Conservation (phyloP, 2,888 invertebrate genomes). For the Pharmacophagus antenor region DNA sequence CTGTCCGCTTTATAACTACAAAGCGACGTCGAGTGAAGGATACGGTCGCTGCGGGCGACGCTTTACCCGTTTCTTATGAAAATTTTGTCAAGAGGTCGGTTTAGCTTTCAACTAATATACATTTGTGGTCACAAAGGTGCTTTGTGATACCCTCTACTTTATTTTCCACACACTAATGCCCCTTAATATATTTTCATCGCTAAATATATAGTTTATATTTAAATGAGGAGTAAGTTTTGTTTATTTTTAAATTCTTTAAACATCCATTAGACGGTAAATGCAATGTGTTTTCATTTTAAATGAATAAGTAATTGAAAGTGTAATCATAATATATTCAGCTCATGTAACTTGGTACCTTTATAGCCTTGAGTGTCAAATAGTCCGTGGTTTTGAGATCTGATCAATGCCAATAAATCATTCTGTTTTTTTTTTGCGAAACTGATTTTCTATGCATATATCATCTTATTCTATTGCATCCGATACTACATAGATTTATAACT, state of each 20-base stretch:
- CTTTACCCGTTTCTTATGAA: conserved; percentile 63
- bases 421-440: too few relatives aligned
- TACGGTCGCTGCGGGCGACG: conserved; percentile 68
- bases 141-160: conserved; percentile 23
- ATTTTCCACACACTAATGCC: conserved; percentile 3
- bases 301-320: too few relatives aligned
- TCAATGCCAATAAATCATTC: too few relatives aligned
- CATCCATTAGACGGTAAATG: not conserved
- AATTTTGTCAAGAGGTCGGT: conserved; percentile 51
- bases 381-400: too few relatives aligned
- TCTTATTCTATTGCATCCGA: too few relatives aligned
- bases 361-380: too few relatives aligned
- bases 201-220: not conserved
- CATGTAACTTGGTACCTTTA: too few relatives aligned
- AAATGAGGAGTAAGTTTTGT: not conserved
- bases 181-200: not conserved
- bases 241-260: not conserved
- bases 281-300: too few relatives aligned
- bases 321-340: too few relatives aligned
- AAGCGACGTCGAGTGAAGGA: conserved; percentile 62
- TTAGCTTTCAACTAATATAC: conserved; percentile 35
- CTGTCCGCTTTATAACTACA: conserved; percentile 67
- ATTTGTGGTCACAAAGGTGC: conserved; percentile 27
- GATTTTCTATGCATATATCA: too few relatives aligned
- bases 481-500: too few relatives aligned